Conservation (phyloP, 2,888 invertebrate species). For the Tridacna gigas region DNA sequence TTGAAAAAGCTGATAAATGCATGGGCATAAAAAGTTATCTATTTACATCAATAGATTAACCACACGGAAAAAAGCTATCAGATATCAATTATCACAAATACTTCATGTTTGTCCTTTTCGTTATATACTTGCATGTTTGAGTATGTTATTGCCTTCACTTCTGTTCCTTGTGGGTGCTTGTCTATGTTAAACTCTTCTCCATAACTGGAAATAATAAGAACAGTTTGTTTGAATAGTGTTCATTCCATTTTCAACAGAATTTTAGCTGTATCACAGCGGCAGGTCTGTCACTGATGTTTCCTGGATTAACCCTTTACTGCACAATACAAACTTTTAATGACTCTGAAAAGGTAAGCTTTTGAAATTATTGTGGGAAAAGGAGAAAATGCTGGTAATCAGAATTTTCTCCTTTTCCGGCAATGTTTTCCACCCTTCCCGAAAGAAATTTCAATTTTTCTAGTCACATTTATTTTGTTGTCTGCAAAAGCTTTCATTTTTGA, state of each 20-base stretch:
- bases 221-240: neutral
- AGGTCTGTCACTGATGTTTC: neutral
- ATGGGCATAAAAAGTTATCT: too few species aligned
- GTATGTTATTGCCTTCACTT: conserved; percentile 99
- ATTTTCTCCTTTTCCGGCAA: too few species aligned
- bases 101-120: conserved; percentile 88
- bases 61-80: conserved; percentile 85
- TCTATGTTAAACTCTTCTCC: conserved; percentile 97
- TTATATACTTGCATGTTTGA: conserved; percentile 97
- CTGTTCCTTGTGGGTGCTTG: conserved; percentile 97
- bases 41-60: too few species aligned
- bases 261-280: neutral
- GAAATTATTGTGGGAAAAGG: neutral
- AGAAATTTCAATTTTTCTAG: too few species aligned
- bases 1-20: neutral
- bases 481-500: too few species aligned
- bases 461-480: too few species aligned
- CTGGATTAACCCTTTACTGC: neutral
- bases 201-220: conserved; percentile 86
- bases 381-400: neutral
- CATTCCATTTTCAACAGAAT: neutral
- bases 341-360: neutral
- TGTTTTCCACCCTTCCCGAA: too few species aligned
- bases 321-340: neutral
- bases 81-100: conserved; percentile 99